Base-by-base conservation (phyloP, 1,140 invertebrate genomes). In the Zaprionus camerounensis region DNA sequence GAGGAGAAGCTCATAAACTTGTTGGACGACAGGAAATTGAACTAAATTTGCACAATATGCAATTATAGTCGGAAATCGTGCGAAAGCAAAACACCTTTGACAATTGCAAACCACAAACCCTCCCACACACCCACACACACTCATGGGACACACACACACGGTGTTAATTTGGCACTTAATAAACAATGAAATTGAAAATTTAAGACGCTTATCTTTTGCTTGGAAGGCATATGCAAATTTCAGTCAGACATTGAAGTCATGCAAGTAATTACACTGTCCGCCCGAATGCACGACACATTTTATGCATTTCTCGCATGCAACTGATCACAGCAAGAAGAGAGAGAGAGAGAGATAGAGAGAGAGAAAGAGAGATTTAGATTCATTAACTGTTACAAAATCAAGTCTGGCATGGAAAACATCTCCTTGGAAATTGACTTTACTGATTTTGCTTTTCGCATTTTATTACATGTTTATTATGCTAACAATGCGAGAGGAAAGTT, bases 171-270 rank as follows among this genome's bases (percentile, higher is more conserved):
- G 68, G 72, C 85, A 90, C 81, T 90, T 90, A 90, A 90, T 90
- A 90, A 90, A 90, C 85, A 90, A 90, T 82, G 79, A 90, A 85
- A 90, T 91, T 90, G 86, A 90, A 90, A 90, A 90, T 85, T 90
- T 90, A 90, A 85, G 86, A 70, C 79, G 81, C 85, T 85, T 90
- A 88, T 84, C 81, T 64, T 55, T 53, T 46, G 51, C 69, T 69
- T 73, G 75, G 58, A 70, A 66, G 72, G 80, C 72, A 71, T 80
- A 90, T 88, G 84, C 72, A 90, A 87, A 90, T 87, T 81, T 72
- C 34, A 7, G 6, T 46, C n/a, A 17, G 51, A 55, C 53, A 58
- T 79, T 71, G 75, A 71, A 88, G 68, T 84, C 81, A 90, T 78
- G 84, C 73, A 76, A 76, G 73, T 88, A 88, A 87, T 87, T 88